These are phyloP conservation scores for Pocillopora damicornis DNA, from an alignment of 64 coral and sea anemone genomes.

Conservation along the genomic window DNA sequence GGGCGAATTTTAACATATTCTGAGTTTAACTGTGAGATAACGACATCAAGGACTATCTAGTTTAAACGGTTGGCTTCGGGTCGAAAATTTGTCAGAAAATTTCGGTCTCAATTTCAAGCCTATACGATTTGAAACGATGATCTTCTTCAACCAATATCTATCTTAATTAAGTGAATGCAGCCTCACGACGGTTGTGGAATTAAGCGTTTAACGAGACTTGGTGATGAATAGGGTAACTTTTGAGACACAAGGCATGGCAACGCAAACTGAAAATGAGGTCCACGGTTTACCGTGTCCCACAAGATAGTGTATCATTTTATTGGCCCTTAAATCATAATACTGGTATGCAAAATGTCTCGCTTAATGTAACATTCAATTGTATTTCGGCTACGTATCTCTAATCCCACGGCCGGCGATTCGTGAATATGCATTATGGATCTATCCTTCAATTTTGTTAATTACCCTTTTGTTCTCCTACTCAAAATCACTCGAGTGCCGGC, in stretches of 20 bases:
- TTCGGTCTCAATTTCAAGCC: background rate
- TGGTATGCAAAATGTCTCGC: background rate
- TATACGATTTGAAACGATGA: background rate
- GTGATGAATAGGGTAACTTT: background rate
- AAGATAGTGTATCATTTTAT: background rate
- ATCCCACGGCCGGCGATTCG: background rate
- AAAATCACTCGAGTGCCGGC: background rate
- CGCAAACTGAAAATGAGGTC: background rate
- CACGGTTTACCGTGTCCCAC: background rate
- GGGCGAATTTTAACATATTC: background rate
- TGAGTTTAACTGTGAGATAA: background rate
- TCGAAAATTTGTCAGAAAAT: background rate
- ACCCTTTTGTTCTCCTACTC: slow-evolving; percentile 22
- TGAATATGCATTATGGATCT: background rate
- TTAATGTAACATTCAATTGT: background rate
- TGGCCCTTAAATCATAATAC: background rate
- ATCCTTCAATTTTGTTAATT: slow-evolving; percentile 6
- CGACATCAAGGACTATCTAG: background rate
- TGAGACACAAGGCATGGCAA: background rate
- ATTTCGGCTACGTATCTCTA: background rate
- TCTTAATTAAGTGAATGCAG: background rate
- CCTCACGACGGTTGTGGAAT: no score
- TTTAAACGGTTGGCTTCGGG: background rate
- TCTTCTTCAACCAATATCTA: background rate
- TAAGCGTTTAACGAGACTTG: no score